Conservation (phyloP, 2,113 vertebrate species). For the Rhineura floridana region DNA sequence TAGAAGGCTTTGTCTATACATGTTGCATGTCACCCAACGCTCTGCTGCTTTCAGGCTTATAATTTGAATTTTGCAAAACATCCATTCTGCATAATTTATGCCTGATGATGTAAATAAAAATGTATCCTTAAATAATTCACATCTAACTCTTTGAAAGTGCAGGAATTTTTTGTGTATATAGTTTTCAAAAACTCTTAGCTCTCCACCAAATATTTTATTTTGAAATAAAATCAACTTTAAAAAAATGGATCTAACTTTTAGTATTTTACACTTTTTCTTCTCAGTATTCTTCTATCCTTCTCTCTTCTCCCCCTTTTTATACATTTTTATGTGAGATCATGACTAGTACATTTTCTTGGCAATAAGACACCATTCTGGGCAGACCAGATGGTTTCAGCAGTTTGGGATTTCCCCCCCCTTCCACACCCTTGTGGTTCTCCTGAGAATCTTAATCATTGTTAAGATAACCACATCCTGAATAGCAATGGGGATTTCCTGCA, state of each 20-base stretch:
- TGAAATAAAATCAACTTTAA: not conserved
- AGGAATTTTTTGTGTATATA: not conserved
- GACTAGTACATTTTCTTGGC: slow-evolving; percentile 21
- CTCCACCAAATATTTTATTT: not conserved
- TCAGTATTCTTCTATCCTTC: not conserved
- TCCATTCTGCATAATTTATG: not conserved
- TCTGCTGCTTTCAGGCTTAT: not conserved
- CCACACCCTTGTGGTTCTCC: slow-evolving; percentile 21
- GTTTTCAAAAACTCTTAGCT: not conserved
- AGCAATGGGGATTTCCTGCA: slow-evolving; percentile 1
- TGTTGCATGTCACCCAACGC: not conserved
- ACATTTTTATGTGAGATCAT: slow-evolving; percentile 8
- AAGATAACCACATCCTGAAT: slow-evolving; percentile 15
- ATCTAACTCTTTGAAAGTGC: not conserved
- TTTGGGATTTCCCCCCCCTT: not conserved
- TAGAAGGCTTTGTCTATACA: not conserved
- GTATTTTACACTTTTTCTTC: not conserved
- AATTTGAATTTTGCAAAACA: not conserved
- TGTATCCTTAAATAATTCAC: not conserved
- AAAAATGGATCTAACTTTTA: not conserved
- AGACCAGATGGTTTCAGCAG: slow-evolving; percentile 40
- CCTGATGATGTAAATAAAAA: not conserved
- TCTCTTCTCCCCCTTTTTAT: slow-evolving; percentile 19
- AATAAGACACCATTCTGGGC: slow-evolving; percentile 27
- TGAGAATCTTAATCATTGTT: not conserved